These are phyloP conservation scores for Brenthis hecate DNA, from an alignment of 2,888 invertebrate species.

Conservation along the genomic window DNA sequence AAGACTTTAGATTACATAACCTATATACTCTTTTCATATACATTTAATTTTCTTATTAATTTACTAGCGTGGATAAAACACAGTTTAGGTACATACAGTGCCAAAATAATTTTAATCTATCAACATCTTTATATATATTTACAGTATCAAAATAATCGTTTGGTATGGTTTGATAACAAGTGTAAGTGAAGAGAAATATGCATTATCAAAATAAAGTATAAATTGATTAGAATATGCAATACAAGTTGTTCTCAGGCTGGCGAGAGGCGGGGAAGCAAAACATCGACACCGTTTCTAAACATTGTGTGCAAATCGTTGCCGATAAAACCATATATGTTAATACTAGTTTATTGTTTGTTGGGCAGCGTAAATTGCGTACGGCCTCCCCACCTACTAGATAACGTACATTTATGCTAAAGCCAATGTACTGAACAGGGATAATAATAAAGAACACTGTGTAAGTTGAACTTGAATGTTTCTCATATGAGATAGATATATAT, in stretches of 20 bases:
- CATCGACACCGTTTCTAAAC: conserved; percentile 64
- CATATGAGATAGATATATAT: too few relatives aligned
- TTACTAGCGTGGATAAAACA: too few relatives aligned
- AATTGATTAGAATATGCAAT: conserved; percentile 50
- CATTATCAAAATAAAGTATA: conserved; percentile 47
- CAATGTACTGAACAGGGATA: background rate
- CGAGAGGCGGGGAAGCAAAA: conserved; percentile 61
- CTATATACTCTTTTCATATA: too few relatives aligned
- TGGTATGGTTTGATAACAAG: background rate
- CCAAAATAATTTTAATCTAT: too few relatives aligned
- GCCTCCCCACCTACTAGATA: conserved; percentile 44
- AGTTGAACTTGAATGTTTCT: too few relatives aligned
- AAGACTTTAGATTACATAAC: too few relatives aligned
- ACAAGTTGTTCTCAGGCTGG: conserved; percentile 56
- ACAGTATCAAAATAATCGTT: background rate
- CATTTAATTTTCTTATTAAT: too few relatives aligned
- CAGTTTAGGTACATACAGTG: too few relatives aligned
- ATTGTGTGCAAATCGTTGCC: conserved; percentile 73
- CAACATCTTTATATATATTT: too few relatives aligned
- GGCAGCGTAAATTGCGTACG: conserved; percentile 44
- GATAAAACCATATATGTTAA: conserved; percentile 63
- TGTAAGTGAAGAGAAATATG: conserved; percentile 2
- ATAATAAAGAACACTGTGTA: background rate
- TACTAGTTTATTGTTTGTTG: conserved; percentile 48
- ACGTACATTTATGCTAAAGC: conserved; percentile 27